Conservation (phyloP, 2,797 vertebrate genomes). For the Gymnodraco acuticeps region DNA sequence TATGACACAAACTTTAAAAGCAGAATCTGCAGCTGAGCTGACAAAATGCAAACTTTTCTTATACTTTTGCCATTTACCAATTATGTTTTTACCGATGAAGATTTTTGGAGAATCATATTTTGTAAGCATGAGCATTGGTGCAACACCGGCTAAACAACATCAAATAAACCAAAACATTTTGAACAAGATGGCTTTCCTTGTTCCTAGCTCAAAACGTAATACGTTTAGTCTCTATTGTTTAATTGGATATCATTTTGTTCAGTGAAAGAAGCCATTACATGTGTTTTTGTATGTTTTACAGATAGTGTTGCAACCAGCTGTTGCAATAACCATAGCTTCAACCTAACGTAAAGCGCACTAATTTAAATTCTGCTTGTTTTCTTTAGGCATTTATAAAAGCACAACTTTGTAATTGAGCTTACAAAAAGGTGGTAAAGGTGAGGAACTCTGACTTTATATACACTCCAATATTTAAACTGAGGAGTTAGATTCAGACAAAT, state of each 20-base stretch:
- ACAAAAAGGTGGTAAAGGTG: too few species aligned
- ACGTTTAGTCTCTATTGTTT: background rate
- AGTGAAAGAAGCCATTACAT: background rate
- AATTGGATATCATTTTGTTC: background rate
- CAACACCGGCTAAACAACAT: background rate
- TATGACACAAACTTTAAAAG: background rate
- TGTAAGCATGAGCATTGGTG: background rate
- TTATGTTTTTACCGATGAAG: background rate
- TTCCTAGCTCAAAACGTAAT: background rate
- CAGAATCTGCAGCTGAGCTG: background rate
- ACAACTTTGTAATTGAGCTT: background rate
- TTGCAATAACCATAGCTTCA: background rate
- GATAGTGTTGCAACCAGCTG: background rate
- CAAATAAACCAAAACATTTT: background rate
- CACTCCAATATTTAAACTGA: background rate
- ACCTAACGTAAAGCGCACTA: background rate
- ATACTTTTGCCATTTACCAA: background rate
- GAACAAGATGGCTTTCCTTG: background rate
- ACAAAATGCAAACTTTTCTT: background rate
- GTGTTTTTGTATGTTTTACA: background rate
- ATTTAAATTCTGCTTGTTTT: background rate
- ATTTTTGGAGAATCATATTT: background rate
- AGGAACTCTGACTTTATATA: background rate
- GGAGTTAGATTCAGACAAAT: background rate
- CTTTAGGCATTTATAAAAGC: background rate